These are phyloP conservation scores for Notoglanidium macrostoma DNA, from an alignment of 2,797 vertebrate genomes.

Conservation along the genomic window DNA sequence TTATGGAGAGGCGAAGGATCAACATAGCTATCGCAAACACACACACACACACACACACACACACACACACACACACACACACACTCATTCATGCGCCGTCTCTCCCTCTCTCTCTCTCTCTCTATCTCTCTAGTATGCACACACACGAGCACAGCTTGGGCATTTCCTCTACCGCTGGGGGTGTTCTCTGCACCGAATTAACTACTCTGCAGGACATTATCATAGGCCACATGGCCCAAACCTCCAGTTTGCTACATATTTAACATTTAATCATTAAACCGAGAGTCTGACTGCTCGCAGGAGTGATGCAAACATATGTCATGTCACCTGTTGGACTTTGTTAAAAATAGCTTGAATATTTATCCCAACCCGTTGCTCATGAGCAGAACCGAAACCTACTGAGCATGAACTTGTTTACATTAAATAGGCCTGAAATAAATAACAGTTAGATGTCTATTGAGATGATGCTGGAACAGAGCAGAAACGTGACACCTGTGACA, in stretches of 20 bases:
- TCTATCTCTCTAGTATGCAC: not conserved
- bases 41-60: slow-evolving; percentile 39
- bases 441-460: not conserved
- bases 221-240: slow-evolving; percentile 47
- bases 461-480: slow-evolving; percentile 1
- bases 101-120: not conserved
- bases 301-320: slow-evolving; percentile 49
- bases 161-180: slow-evolving; percentile 42
- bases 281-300: slow-evolving; percentile 46
- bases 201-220: slow-evolving; percentile 49
- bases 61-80: slow-evolving; percentile 35
- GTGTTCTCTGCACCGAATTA: slow-evolving; percentile 52
- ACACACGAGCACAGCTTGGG: slow-evolving; percentile 45
- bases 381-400: not conserved
- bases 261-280: slow-evolving; percentile 46
- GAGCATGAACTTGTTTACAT: not conserved
- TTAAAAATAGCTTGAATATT: slow-evolving; percentile 39
- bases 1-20: slow-evolving; percentile 36
- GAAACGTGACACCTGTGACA: slow-evolving; percentile 23
- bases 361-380: slow-evolving; percentile 1
- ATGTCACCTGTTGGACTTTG: slow-evolving; percentile 43
- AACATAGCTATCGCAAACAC: slow-evolving; percentile 35
- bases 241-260: slow-evolving; percentile 38
- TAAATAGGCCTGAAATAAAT: not conserved
- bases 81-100: slow-evolving; percentile 41